Conservation (phyloP, 2,888 invertebrate species). For the Palloptera scutellata region DNA sequence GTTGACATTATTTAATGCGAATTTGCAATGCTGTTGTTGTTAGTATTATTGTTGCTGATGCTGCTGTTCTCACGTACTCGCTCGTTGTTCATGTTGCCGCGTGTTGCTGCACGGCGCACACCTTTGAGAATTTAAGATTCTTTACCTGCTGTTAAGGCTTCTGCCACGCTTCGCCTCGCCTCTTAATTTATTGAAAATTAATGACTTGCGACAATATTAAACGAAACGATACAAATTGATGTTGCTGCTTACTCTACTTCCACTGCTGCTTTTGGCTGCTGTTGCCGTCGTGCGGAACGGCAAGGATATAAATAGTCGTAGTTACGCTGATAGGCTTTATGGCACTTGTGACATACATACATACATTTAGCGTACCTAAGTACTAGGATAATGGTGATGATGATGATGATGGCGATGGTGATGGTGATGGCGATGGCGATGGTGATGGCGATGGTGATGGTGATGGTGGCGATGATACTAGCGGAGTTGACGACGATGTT, state of each 20-base stretch:
- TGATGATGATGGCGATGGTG: too few relatives aligned
- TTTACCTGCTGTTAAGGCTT: neutral
- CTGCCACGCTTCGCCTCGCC: neutral
- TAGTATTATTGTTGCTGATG: neutral
- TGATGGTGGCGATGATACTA: too few relatives aligned
- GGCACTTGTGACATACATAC: too few relatives aligned
- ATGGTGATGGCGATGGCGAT: too few relatives aligned
- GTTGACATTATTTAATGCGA: neutral
- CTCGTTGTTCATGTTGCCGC: neutral
- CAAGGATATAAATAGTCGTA: neutral
- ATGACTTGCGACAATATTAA: conserved; percentile 11
- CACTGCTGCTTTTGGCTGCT: neutral
- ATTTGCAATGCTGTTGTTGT: neutral
- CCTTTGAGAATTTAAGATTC: neutral
- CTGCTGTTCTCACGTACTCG: neutral
- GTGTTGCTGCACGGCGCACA: neutral
- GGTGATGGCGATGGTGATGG: too few relatives aligned
- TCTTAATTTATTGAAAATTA: conserved; percentile 28
- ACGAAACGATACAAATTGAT: conserved; percentile 9
- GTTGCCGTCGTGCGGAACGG: neutral
- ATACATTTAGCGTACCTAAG: too few relatives aligned
- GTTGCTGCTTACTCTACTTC: neutral
- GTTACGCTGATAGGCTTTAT: too few relatives aligned
- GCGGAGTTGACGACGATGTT: too few relatives aligned
- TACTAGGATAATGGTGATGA: too few relatives aligned